These are phyloP conservation scores for Cardiocondyla obscurior DNA, from an alignment of 1,140 invertebrate genomes.

Conservation along the genomic window DNA sequence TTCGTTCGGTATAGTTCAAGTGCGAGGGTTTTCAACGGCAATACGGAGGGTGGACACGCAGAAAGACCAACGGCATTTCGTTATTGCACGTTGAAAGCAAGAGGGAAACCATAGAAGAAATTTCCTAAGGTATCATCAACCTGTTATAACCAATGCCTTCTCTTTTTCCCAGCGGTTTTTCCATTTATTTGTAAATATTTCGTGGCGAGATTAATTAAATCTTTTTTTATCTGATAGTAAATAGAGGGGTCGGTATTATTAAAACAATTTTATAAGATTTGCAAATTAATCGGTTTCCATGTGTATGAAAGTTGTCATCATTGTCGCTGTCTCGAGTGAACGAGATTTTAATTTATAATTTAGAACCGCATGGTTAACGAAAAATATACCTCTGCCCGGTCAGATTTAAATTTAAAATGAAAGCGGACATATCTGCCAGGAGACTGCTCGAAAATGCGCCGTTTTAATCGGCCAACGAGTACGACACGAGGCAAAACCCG, in stretches of 20 bases:
- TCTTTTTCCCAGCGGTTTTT: conserved; percentile 42
- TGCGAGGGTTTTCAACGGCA: conserved; percentile 12
- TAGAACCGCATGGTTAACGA: background rate
- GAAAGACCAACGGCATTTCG: conserved; percentile 79
- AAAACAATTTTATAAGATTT: background rate
- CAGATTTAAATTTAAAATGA: conserved; percentile 41
- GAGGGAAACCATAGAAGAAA: conserved; percentile 67
- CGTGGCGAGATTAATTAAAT: conserved; percentile 1
- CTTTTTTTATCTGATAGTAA: conserved; percentile 12
- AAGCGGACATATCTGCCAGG: background rate
- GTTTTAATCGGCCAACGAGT: conserved; percentile 26
- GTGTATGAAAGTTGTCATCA: background rate
- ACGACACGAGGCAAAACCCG: conserved; percentile 14
- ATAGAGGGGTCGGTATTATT: background rate
- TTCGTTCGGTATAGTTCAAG: conserved; percentile 61
- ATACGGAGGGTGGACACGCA: conserved; percentile 31
- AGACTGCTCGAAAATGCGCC: conserved; percentile 10
- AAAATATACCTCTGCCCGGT: background rate
- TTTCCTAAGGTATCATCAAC: conserved; percentile 61
- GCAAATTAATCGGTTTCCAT: background rate
- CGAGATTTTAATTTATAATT: conserved; percentile 38
- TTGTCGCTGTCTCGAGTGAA: background rate
- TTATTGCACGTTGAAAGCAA: conserved; percentile 76
- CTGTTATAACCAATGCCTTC: conserved; percentile 13
- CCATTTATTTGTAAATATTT: background rate